Conservation (phyloP, 2,888 invertebrate species). For the Geophilus truncorum region DNA sequence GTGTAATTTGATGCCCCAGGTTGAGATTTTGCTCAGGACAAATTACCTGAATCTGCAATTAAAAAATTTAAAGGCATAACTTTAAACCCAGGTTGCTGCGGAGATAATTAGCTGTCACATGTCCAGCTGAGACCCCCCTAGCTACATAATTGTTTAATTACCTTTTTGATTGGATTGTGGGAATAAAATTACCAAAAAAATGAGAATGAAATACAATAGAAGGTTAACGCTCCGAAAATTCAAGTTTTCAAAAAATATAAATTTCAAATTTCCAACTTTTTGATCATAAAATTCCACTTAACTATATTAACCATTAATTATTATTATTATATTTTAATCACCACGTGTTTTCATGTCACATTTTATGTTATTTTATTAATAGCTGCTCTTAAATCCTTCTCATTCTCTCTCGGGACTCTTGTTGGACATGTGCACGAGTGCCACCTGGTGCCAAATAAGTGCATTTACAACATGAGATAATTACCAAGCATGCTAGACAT, state of each 20-base stretch:
- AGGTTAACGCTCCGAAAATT: neutral
- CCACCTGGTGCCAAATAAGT: constrained; percentile 10
- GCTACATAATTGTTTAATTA: constrained; percentile 4
- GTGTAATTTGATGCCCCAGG: neutral
- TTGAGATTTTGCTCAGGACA: neutral
- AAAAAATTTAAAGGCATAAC: neutral
- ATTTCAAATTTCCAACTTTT: no score
- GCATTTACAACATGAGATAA: constrained; percentile 10
- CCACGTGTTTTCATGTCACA: neutral
- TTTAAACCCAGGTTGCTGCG: neutral
- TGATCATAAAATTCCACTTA: no score
- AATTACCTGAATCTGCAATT: constrained; percentile 2
- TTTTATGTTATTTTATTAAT: neutral
- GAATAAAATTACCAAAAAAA: constrained; percentile 6
- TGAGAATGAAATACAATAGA: neutral
- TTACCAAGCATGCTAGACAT: constrained; percentile 5
- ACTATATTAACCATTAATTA: no score
- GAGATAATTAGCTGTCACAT: constrained; percentile 10
- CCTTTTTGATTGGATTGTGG: constrained; percentile 4
- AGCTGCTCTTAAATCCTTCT: neutral
- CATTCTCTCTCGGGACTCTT: neutral
- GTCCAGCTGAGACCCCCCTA: neutral
- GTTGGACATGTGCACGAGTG: neutral
- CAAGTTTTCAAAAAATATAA: no score
- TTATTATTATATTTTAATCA: no score